phyloP scores from a whole-genome alignment of 2,888 invertebrate species.

The Lysandra bellargus region DNA sequence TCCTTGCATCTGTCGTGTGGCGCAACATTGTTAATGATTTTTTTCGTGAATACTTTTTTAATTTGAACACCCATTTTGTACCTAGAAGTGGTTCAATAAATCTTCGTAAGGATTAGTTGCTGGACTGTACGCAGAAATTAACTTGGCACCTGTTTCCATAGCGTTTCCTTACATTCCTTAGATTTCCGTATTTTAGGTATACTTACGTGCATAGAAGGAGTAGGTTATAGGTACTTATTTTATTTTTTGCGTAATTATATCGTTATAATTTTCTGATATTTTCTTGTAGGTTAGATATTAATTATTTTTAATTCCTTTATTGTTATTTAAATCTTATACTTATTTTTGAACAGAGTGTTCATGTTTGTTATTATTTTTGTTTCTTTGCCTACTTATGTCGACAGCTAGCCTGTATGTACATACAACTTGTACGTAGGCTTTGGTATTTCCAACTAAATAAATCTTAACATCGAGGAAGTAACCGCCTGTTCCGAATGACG shows the following conservation, averaged over 20 bases:
- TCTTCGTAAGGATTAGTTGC: not conserved
- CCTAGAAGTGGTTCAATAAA: not conserved
- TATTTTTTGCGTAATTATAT: not conserved
- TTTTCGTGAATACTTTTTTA: constrained; percentile 28
- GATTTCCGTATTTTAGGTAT: not conserved
- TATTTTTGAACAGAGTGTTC: no score
- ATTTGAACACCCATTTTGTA: constrained; percentile 17
- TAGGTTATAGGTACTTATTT: no score
- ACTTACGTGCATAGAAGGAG: not conserved
- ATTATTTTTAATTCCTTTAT: no score
- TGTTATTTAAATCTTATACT: no score
- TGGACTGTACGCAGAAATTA: not conserved
- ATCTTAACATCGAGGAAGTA: constrained; percentile 22
- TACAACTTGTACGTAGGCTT: not conserved
- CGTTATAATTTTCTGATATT: not conserved
- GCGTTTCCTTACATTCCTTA: no score
- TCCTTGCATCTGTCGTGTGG: constrained; percentile 48
- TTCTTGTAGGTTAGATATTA: no score
- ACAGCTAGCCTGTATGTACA: no score
- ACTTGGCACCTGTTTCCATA: not conserved
- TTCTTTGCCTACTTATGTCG: no score
- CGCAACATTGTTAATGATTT: constrained; percentile 33
- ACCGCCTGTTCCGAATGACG: constrained; percentile 52
- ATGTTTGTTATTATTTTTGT: no score
- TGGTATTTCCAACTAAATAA: not conserved